Evolutionary conservation across 2,797 vertebrate species (phyloP).

Genomic region (Gymnoscopelus microlampas): DNA sequence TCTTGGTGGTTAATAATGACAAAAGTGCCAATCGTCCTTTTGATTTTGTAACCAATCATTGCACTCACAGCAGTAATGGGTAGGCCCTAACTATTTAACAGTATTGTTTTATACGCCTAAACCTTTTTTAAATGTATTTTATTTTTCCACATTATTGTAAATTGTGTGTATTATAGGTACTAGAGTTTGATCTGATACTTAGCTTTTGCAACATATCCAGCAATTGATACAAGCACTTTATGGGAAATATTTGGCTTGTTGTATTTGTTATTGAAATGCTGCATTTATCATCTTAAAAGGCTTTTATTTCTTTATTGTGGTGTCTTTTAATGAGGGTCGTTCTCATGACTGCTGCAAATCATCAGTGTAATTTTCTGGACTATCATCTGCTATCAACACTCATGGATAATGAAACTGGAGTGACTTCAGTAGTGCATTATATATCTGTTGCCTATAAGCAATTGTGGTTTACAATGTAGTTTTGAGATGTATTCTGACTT

Average conservation of each 20-base stretch:
- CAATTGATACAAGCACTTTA: constrained; percentile 8
- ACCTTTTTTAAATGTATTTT: constrained; percentile 60
- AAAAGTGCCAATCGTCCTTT: constrained; percentile 44
- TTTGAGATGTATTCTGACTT: constrained; percentile 4
- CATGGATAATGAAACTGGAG: no score
- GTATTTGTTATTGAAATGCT: constrained; percentile 27
- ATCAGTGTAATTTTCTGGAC: constrained; percentile 17
- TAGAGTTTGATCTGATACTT: constrained; percentile 28
- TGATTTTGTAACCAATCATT: constrained; percentile 50
- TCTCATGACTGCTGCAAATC: constrained; percentile 16
- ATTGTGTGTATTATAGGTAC: constrained; percentile 52
- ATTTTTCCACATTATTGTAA: constrained; percentile 44
- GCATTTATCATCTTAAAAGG: constrained; percentile 14
- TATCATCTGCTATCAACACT: background rate
- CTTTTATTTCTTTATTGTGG: constrained; percentile 4
- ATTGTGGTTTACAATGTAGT: constrained; percentile 6
- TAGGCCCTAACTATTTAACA: constrained; percentile 59
- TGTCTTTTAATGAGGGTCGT: constrained; percentile 28
- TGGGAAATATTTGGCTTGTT: constrained; percentile 34
- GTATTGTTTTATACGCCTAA: constrained; percentile 57
- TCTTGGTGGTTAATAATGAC: constrained; percentile 7
- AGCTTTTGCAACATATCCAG: no score
- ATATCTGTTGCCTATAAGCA: background rate
- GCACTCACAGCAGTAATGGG: constrained; percentile 38
- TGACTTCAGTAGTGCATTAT: background rate